phyloP scores from a whole-genome alignment of 2,888 invertebrate genomes.

The Drosophila meridiana region DNA sequence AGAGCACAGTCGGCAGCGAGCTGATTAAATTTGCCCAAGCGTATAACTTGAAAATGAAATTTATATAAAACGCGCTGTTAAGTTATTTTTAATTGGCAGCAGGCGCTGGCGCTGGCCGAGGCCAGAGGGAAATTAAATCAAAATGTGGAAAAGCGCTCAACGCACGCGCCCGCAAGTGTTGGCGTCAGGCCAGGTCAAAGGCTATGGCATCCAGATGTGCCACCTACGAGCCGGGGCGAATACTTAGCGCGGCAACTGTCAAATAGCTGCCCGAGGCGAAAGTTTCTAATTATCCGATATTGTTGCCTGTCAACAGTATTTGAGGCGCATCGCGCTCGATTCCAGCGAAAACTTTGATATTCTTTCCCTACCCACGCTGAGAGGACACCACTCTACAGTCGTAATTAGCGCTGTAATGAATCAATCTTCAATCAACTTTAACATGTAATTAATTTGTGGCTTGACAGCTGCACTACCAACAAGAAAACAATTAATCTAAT shows the following conservation, averaged over 20 bases:
- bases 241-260: conserved; percentile 14
- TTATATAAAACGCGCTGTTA: conserved; percentile 58
- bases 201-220: conserved; percentile 27
- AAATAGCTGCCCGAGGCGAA: conserved; percentile 35
- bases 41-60: conserved; percentile 61
- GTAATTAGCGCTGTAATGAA: conserved; percentile 33
- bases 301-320: conserved; percentile 32
- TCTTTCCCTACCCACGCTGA: conserved; percentile 16
- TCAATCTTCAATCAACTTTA: conserved; percentile 31
- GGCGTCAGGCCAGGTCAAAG: conserved; percentile 39
- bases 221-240: background rate
- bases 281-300: conserved; percentile 61
- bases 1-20: background rate
- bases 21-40: conserved; percentile 56
- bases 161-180: conserved; percentile 31
- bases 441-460: conserved; percentile 63
- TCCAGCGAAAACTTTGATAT: conserved; percentile 4
- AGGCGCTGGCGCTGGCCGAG: conserved; percentile 10
- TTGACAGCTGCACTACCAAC: conserved; percentile 45
- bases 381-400: conserved; percentile 19
- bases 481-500: conserved; percentile 12
- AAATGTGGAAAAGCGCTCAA: conserved; percentile 47
- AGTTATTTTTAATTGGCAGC: conserved; percentile 72
- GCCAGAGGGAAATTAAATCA: conserved; percentile 69
- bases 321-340: conserved; percentile 11